These are phyloP conservation scores for Bradypus variegatus DNA, from an alignment of 2,797 vertebrate species.

Conservation along the genomic window DNA sequence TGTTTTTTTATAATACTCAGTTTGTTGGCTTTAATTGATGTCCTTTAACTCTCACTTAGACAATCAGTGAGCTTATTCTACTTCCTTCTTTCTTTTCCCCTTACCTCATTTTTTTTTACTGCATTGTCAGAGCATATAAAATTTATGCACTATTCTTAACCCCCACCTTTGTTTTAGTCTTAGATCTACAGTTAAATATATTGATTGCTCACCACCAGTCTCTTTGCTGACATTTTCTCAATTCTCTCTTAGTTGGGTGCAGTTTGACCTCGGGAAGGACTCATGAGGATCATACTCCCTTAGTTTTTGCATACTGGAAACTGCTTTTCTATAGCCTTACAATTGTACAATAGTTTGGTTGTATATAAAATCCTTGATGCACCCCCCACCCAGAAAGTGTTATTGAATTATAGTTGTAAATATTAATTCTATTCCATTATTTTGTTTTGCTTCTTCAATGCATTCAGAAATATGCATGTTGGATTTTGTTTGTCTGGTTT, in stretches of 20 bases:
- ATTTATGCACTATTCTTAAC: neutral
- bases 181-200: neutral
- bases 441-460: conserved; percentile 28
- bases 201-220: neutral
- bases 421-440: conserved; percentile 39
- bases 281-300: neutral
- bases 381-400: neutral
- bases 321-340: neutral
- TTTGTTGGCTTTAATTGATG: neutral
- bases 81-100: neutral
- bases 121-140: neutral
- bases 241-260: neutral
- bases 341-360: neutral
- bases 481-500: conserved; percentile 3
- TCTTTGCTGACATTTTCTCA: neutral
- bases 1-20: neutral
- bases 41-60: neutral
- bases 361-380: neutral
- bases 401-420: conserved; percentile 12
- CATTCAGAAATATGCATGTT: neutral
- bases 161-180: conserved; percentile 8
- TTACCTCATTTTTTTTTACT: neutral
- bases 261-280: neutral
- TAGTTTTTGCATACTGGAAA: neutral
- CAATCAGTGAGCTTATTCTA: neutral